Base-by-base conservation (phyloP, 2,888 invertebrate genomes). In the Eledone cirrhosa region DNA sequence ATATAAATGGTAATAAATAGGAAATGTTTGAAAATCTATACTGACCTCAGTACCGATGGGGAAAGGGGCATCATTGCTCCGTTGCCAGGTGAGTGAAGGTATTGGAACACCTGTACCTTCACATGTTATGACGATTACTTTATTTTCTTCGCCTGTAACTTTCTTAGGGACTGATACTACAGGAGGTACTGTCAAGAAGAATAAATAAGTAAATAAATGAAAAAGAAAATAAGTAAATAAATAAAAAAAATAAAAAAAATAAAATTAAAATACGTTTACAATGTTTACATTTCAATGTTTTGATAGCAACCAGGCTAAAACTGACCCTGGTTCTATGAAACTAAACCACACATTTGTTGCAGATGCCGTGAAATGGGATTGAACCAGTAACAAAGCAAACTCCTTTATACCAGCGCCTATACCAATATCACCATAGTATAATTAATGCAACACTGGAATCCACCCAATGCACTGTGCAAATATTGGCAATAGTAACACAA, bases 41-140 rank as follows among this genome's bases (percentile, higher is more conserved):
- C 78, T 53, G 69, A 63, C 48, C 24, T 75, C 53, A 5, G 77
- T 67, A 27, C 81, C 82, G 5, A 67, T 77, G 27, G 72, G 69
- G 72, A 80, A 84, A 16, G 78, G 72, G 16, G 53, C 48, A n/a
- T 79, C 53, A 1, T 67, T 78, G 24, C 81, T 82, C 19, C 81
- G 82, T 16, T 80, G 77, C 83, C 85, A 86, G n/a, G 80, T 80
- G 19, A 85, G 78, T 7, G 24, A 78, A 22, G 86, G 84, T 0
- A 77, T 63, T 2, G 87, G 87, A 65, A 85, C 83, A 33, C 85
- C 87, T 2, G 75, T 75, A 19, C 84, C 80, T 16, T 77, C 48
- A 80, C 87, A 87, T 16, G 77, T 79, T 76, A 85, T 63, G 1
- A 31, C 59, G 2, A 59, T 78, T 1, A n/a, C 33, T 2, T 74